Evolutionary conservation across 2,797 vertebrate species (phyloP), one percentile per base, ranked within the genome.

Genomic region (Acanthurus lineatus): DNA sequence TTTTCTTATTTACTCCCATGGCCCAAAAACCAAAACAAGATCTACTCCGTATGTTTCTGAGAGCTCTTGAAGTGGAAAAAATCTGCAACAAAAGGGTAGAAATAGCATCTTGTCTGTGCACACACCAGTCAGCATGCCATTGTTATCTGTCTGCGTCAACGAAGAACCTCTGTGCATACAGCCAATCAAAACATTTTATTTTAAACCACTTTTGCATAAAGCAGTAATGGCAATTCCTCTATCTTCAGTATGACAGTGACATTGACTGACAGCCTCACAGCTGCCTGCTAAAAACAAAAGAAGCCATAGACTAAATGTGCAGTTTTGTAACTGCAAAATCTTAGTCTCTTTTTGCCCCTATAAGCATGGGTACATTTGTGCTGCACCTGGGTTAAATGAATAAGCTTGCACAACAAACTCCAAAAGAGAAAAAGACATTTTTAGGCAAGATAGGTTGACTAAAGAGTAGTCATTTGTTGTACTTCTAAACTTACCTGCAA

Each of bases 201-300:
- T 52, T 52, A 22, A 69, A 44, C 17, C 15, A n/a, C 38, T 25
- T 76, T 59, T 35, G 25, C 20, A 51, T 52, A 25, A 53, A 28
- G 17, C 19, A 59, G 25, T 51, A 32, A 68, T 28, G 1, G 6
- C 25, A 56, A 38, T 22, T 52, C 12, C 19, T 59, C 53, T 11
- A 20, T 66, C 40, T 62, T 71, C 16, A 38, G 12, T 17, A 38
- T 7, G 42, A 64, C 62, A 53, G 48, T 68, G 49, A 73, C 45
- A 20, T 1, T 70, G 73, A 77, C 45, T 58, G 49, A 81, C 47
- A 59, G 45, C 10, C 38, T 53, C 28, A 63, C 52, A 40, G 40
- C 40, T 0, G 3, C 35, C 65, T 62, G 22, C 17, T 3, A 52
- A 71, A 32, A 60, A 56, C 25, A 69, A 25, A 66, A 63, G 59